phyloP scores from a whole-genome alignment of 2,797 vertebrate species.

The Takifugu rubripes region DNA sequence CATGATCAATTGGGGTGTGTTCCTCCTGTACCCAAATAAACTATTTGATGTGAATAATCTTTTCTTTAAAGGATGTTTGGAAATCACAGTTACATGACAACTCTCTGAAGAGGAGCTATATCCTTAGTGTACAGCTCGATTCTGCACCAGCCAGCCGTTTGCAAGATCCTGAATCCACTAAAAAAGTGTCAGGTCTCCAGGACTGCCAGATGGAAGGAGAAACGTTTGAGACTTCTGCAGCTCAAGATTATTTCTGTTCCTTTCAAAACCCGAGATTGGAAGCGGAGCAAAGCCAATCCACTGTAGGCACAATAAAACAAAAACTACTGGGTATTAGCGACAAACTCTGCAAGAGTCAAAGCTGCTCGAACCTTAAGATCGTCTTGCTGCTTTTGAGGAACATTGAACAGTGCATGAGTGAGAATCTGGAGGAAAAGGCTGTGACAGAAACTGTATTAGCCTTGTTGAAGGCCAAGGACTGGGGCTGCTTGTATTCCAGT shows the following conservation, averaged over 20 bases:
- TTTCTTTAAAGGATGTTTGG: constrained; percentile 73
- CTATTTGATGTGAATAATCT: background rate
- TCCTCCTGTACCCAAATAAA: background rate
- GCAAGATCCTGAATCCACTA: constrained; percentile 14
- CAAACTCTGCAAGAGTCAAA: constrained; percentile 34
- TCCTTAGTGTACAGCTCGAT: constrained; percentile 60
- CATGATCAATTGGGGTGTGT: background rate
- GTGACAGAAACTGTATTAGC: constrained; percentile 57
- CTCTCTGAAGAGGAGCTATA: constrained; percentile 69
- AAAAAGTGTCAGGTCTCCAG: constrained; percentile 16
- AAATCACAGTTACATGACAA: constrained; percentile 75
- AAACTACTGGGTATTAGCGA: constrained; percentile 57
- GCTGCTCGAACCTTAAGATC: constrained; percentile 41
- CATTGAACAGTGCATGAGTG: constrained; percentile 48
- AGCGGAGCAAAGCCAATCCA: constrained; percentile 11
- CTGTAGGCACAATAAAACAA: constrained; percentile 34
- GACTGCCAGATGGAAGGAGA: constrained; percentile 7
- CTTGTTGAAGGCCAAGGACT: constrained; percentile 60
- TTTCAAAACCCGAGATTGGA: constrained; percentile 21
- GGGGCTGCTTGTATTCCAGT: constrained; percentile 69
- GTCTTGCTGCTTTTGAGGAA: constrained; percentile 64
- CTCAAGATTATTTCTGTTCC: constrained; percentile 77
- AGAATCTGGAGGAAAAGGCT: constrained; percentile 56
- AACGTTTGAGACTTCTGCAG: constrained; percentile 43
- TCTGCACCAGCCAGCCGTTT: constrained; percentile 9